Evolutionary conservation across 2,113 vertebrate genomes (phyloP).

Genomic region (Brachionichthys hirsutus): DNA sequence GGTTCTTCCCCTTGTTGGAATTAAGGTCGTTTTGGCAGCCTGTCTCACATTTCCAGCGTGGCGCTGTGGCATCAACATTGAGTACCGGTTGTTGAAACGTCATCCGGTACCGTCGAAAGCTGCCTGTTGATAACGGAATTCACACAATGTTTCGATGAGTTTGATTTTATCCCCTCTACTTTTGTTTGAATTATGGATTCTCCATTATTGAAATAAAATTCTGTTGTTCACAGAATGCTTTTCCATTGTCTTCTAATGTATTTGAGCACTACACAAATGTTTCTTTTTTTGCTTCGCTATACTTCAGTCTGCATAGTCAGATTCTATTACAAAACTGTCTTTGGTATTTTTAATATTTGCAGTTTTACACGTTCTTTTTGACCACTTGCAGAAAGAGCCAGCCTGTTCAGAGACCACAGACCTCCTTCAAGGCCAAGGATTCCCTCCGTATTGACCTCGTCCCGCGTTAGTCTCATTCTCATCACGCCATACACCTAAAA

Average conservation of each 20-base stretch:
- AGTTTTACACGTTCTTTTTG: too few species aligned
- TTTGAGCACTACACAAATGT: not conserved
- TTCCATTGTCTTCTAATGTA: conserved; percentile 19
- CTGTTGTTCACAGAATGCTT: conserved; percentile 63
- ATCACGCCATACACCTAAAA: too few species aligned
- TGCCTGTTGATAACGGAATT: conserved; percentile 61
- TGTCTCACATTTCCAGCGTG: conserved; percentile 65
- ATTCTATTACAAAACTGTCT: too few species aligned
- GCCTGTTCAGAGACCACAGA: too few species aligned
- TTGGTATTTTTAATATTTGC: too few species aligned
- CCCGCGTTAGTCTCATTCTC: too few species aligned
- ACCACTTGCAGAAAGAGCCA: too few species aligned
- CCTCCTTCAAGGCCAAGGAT: too few species aligned
- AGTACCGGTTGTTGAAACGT: conserved; percentile 59
- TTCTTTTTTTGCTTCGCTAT: too few species aligned
- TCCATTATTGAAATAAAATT: conserved; percentile 77
- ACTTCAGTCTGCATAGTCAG: too few species aligned
- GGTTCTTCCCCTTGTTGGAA: conserved; percentile 43
- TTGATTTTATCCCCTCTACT: conserved; percentile 69
- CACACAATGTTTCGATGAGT: conserved; percentile 72
- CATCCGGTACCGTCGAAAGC: conserved; percentile 60
- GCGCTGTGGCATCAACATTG: conserved; percentile 56
- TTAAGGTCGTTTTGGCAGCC: conserved; percentile 38
- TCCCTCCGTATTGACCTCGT: too few species aligned
- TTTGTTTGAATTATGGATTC: conserved; percentile 68